phyloP scores from a whole-genome alignment of 2,797 vertebrate species.

The Sebastes kiyomatsui region DNA sequence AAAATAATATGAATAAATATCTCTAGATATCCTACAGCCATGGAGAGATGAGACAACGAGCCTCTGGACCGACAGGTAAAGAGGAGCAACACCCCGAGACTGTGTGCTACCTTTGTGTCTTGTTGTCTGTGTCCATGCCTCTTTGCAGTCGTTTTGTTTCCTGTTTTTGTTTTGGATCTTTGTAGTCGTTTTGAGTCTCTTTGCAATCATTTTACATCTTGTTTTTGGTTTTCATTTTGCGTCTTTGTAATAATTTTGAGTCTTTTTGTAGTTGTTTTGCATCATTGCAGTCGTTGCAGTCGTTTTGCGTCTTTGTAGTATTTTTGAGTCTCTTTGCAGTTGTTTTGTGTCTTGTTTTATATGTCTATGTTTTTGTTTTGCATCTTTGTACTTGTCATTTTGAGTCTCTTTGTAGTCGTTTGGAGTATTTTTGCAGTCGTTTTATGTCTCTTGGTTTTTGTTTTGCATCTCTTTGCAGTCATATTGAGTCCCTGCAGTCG shows the following conservation, averaged over 20 bases:
- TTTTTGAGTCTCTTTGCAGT: neutral
- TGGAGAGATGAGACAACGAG: no score
- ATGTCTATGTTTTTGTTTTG: neutral
- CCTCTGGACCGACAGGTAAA: no score
- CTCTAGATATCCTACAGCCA: no score
- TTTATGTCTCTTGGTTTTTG: neutral
- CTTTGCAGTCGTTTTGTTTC: no score
- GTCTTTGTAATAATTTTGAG: neutral
- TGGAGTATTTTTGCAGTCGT: neutral
- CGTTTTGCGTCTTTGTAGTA: neutral
- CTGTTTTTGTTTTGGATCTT: no score
- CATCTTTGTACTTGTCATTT: neutral
- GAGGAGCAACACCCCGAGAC: no score
- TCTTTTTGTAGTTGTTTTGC: neutral
- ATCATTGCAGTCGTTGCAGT: no score
- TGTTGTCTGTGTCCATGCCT: no score
- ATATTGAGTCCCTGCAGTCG: neutral
- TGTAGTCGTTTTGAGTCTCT: no score
- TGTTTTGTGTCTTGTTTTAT: neutral
- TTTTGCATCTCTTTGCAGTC: neutral
- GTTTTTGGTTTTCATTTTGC: neutral
- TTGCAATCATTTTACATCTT: neutral
- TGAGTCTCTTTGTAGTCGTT: neutral
- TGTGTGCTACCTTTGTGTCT: no score
- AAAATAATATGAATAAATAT: no score